phyloP scores from a whole-genome alignment of 2,797 vertebrate species.

The Natrix natrix region DNA sequence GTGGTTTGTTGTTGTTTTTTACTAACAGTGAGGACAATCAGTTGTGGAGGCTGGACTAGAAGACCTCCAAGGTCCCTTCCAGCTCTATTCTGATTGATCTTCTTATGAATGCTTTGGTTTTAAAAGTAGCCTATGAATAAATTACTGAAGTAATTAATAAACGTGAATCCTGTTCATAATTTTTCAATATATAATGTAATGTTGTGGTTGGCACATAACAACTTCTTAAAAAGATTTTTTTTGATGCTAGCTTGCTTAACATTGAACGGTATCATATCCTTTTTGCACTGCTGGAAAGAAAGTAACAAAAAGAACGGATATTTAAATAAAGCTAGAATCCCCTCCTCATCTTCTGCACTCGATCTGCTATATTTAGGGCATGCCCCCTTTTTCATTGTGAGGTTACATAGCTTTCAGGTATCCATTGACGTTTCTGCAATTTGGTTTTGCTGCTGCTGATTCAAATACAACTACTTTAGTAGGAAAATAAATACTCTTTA shows the following conservation, averaged over 20 bases:
- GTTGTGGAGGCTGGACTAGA: no score
- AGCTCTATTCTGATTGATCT: no score
- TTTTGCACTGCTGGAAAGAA: background rate
- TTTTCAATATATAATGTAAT: background rate
- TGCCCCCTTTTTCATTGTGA: background rate
- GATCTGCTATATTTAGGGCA: background rate
- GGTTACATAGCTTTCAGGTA: background rate
- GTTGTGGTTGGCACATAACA: rapidly evolving
- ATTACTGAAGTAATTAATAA: background rate
- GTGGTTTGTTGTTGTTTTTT: no score
- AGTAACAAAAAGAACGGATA: background rate
- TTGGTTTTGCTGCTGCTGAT: background rate
- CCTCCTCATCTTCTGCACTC: background rate
- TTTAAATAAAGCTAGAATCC: background rate
- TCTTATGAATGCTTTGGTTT: background rate
- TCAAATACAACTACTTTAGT: background rate
- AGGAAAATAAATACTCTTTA: background rate
- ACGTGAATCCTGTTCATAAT: background rate
- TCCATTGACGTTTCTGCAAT: background rate
- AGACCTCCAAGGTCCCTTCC: no score
- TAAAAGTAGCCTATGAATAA: background rate
- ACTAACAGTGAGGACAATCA: no score
- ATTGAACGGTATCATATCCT: background rate
- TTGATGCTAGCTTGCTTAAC: constrained; percentile 4
- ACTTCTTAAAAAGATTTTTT: constrained; percentile 18